Percentiles rank a stretch among this genome's conserved stretches.
phyloP scores from a whole-genome alignment of 2,797 vertebrate genomes.

The Micromesistius poutassou region DNA sequence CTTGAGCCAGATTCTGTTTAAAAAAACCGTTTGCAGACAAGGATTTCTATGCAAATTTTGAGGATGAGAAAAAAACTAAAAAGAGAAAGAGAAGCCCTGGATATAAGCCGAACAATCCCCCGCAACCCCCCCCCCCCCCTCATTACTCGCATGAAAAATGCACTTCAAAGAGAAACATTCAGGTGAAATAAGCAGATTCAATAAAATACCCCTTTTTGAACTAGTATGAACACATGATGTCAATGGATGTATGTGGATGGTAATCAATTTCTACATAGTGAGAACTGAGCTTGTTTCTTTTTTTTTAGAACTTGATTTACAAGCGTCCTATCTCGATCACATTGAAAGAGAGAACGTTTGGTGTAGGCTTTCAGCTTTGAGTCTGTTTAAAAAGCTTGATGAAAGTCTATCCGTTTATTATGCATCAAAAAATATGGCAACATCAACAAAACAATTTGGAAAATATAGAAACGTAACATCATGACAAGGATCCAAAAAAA shows the following conservation, averaged over 20 bases:
- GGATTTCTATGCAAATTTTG: not conserved
- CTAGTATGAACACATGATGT: not conserved
- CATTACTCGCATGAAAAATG: not conserved
- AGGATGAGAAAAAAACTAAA: not conserved
- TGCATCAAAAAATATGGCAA: not conserved
- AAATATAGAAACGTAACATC: not conserved
- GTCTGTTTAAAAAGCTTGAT: not conserved
- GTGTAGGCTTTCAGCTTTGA: not conserved
- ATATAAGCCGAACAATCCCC: not conserved
- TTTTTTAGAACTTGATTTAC: not conserved
- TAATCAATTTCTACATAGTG: not conserved
- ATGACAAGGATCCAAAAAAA: not conserved
- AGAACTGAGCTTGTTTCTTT: not conserved
- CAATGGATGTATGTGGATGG: not conserved
- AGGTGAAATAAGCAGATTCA: not conserved
- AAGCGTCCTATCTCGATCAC: not conserved
- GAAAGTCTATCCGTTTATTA: not conserved
- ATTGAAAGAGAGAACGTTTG: not conserved
- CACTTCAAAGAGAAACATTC: conserved; percentile 2
- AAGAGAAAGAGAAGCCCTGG: not conserved
- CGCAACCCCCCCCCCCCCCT: not conserved
- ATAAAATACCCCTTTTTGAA: not conserved
- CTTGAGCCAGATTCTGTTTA: conserved; percentile 74
- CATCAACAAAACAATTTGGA: not conserved
- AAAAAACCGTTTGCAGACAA: not conserved